Evolutionary conservation across 2,888 invertebrate species (phyloP), one percentile per base, ranked within the genome.

Genomic region (Eucera pruinosa): DNA sequence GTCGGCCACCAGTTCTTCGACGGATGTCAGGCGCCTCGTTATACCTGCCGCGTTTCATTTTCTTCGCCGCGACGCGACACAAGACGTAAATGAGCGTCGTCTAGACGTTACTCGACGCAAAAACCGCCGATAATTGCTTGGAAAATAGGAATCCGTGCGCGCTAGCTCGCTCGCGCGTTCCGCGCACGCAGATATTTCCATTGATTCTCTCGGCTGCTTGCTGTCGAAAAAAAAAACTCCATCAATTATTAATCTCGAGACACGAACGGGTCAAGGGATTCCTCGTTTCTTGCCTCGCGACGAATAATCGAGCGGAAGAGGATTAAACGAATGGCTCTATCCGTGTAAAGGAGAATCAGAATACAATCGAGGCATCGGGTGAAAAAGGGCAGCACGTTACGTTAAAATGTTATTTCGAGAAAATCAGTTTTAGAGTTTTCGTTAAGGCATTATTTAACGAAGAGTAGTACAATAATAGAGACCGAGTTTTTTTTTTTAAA

Each of bases 1-100:
- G 57, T 76, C 50, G 57, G 18, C 61, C 52, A 52, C 30, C 65
- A 65, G 43, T 70, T 80, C 62, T 69, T 70, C 52, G 68, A 52
- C 67, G 73, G 66, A 62, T 58, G 79, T 64, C 69, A 55, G 66
- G 57, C 79, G 66, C 69, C 78, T 74, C 62, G 74, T 79, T 78
- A n/a, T n/a, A 78, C 68, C 68, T 78, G 78, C 25, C 50, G n/a
- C n/a, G 15, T 47, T 73, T 65, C 61, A 61, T 61, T 71, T n/a
- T 62, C 71, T 57, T 71, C 43, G 20, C 13, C 18, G 13, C 33
- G 23, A 39, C 50, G 39, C 30, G 54, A 39, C 50, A 39, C 39
- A n/a, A 45, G 60, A 66, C 74, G 70, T 74, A 70, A 69, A 74
- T 54, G 68, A 78, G 67, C 68, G 57, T 54, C 72, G 79, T 74